Conservation (phyloP, 2,797 vertebrate genomes). For the Schizopygopsis malacanthus region DNA sequence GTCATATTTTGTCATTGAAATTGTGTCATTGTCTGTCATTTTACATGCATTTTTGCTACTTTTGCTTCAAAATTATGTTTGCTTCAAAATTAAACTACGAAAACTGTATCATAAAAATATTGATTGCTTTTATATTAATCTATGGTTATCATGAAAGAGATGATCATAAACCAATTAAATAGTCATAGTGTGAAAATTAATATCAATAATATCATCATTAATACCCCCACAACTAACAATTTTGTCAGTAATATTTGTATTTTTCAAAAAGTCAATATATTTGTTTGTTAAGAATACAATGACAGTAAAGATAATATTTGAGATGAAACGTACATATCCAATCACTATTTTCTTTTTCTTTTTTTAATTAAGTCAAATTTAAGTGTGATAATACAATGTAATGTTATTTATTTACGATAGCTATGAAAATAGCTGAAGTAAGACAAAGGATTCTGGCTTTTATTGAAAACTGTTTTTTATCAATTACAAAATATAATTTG, state of each 20-base stretch:
- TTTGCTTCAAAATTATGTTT: neutral
- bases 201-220: constrained; percentile 4
- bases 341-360: neutral
- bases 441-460: neutral
- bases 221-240: neutral
- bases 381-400: neutral
- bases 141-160: neutral
- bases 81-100: neutral
- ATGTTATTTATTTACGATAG: neutral
- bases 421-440: neutral
- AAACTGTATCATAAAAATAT: neutral
- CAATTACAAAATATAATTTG: neutral
- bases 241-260: neutral
- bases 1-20: neutral
- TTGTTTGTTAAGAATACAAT: neutral
- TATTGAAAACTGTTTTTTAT: neutral
- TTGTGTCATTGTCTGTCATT: neutral
- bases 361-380: neutral
- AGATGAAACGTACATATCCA: neutral
- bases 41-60: neutral
- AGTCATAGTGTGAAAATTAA: neutral
- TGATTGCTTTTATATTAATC: neutral
- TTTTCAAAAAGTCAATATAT: neutral
- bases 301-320: neutral
- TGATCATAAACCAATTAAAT: neutral